Base-by-base conservation (phyloP, 2,797 vertebrate genomes). In the Hypotaenidia philippensis region DNA sequence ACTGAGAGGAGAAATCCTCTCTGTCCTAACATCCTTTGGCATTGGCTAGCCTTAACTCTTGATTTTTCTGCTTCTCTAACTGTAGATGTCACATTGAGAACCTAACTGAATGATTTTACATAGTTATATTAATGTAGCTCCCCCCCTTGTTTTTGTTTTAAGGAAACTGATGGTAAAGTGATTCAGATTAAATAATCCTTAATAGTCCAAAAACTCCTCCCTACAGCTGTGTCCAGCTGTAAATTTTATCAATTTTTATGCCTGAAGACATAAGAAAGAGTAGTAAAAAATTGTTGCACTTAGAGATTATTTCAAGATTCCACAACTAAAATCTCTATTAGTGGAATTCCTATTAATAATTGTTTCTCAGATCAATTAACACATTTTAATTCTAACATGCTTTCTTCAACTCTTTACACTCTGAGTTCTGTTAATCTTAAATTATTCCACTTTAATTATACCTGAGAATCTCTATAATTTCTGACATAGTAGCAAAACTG, bases 101-200 rank as follows among this genome's bases (percentile, higher is more conserved):
- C 12, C 6, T 57, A 50, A 44, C 4, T 50, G 27, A 3, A 27
- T 20, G 9, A 34, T n/a, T 69, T 65, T 65, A 47, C 6, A 13
- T 27, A 3, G 4, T 3, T 44, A 38, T 19, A 34, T 13, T 1
- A 1, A 81, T 74, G 47, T 22, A 15, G 0, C 0, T 2, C 13
- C 27, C 23, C 9, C 9, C 2, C 8, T 13, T 20, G 23, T 19
- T 0, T 17, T 18, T 45, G 22, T 6, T 44, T 50, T 21, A 44
- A 71, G 40, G 6, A 27, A n/a, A 49, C 8, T 44, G 5, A 49
- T 50, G 6, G 17, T 56, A 23, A 64, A 57, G 44, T n/a, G 1
- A 32, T 52, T 45, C 8, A 5, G 10, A 57, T 53, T 55, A 44
- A 44, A 44, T 44, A 44, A 44, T 44, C 18, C 41, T 44, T 19